Percentiles rank a stretch among this genome's conserved stretches.
These are phyloP conservation scores for Oryzias dopingdopingensis DNA, from an alignment of 2,797 vertebrate genomes.

Conservation along the genomic window DNA sequence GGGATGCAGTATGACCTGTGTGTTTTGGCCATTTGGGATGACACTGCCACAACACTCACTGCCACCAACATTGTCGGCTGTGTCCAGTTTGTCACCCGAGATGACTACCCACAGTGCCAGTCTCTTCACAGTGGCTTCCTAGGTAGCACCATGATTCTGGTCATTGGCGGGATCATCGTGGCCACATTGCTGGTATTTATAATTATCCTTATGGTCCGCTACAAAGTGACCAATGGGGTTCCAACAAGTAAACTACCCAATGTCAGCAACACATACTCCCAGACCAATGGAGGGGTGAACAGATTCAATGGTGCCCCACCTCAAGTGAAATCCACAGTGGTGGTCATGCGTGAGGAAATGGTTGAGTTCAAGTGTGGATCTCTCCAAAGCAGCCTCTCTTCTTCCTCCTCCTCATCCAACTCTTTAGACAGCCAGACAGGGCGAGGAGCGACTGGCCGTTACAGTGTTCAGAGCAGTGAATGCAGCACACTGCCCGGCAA, in stretches of 20 bases:
- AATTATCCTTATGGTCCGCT: constrained; percentile 95
- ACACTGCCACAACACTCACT: constrained; percentile 92
- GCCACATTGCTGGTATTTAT: constrained; percentile 94
- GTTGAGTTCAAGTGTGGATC: constrained; percentile 86
- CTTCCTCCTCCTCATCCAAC: constrained; percentile 84
- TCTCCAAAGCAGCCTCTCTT: constrained; percentile 86
- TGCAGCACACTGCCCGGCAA: constrained; percentile 84
- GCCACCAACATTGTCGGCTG: constrained; percentile 98
- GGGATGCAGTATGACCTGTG: constrained; percentile 96
- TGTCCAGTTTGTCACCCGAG: constrained; percentile 91
- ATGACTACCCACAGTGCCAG: constrained; percentile 93
- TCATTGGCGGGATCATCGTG: constrained; percentile 95
- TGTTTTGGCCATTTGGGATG: constrained; percentile 96
- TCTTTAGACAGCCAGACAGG: constrained; percentile 81
- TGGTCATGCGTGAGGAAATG: constrained; percentile 86
- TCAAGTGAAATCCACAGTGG: constrained; percentile 87
- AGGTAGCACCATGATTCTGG: constrained; percentile 95
- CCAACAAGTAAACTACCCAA: constrained; percentile 81
- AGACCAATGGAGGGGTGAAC: constrained; percentile 87
- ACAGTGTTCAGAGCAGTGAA: constrained; percentile 80
- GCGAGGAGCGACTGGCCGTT: constrained; percentile 73
- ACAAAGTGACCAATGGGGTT: constrained; percentile 87
- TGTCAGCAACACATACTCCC: constrained; percentile 90
- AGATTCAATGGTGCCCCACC: constrained; percentile 81
- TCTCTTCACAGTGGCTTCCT: constrained; percentile 94